Conservation (phyloP, 2,888 invertebrate genomes). For the Drosophila fungiperda region DNA sequence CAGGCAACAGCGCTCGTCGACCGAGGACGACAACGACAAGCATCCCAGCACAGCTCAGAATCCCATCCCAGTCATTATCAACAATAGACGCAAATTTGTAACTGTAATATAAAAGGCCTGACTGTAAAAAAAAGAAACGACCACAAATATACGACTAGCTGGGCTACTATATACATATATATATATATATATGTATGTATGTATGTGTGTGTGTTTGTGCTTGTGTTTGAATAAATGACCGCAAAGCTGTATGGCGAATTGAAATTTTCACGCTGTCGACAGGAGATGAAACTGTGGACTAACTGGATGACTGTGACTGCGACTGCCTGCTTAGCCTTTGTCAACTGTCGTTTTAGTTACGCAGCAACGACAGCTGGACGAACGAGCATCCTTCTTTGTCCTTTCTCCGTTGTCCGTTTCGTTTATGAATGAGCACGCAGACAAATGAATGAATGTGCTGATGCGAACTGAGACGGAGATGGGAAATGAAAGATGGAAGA, state of each 20-base stretch:
- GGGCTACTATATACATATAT: neutral
- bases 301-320: conserved; percentile 46
- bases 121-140: conserved; percentile 26
- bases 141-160: conserved; percentile 10
- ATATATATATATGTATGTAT: neutral
- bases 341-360: conserved; percentile 75
- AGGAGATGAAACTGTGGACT: conserved; percentile 54
- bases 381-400: conserved; percentile 6
- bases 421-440: conserved; percentile 72
- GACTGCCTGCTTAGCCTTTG: conserved; percentile 74
- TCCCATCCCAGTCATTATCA: conserved; percentile 45
- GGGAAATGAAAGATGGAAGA: conserved; percentile 19
- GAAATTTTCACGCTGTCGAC: conserved; percentile 74
- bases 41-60: conserved; percentile 4
- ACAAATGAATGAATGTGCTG: conserved; percentile 72
- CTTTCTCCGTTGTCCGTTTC: conserved; percentile 52
- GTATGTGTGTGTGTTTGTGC: conserved; percentile 11
- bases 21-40: conserved; percentile 15
- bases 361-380: conserved; percentile 63
- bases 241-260: conserved; percentile 76
- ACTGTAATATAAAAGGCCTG: conserved; percentile 69
- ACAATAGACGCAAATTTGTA: conserved; percentile 78
- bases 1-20: conserved; percentile 31
- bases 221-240: conserved; percentile 67
- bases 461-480: conserved; percentile 44